Conservation (phyloP, 1,140 invertebrate species). For the Ladona fulva region DNA sequence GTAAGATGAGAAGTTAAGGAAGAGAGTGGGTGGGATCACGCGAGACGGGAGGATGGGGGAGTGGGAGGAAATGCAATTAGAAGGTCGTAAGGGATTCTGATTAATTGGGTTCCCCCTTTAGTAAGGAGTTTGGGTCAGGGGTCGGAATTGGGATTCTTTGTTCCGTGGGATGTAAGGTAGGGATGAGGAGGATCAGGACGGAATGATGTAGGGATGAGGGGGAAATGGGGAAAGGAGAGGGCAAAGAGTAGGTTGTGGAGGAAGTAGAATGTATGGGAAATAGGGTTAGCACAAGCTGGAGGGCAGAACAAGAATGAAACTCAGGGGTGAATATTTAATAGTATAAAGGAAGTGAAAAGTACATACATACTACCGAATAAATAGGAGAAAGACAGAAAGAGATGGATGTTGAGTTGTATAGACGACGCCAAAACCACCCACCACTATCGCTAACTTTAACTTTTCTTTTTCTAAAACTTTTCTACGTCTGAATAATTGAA, state of each 20-base stretch:
- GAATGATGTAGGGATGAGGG: neutral
- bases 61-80: neutral
- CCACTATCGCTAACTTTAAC: too few species aligned
- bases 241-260: neutral
- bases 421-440: too few species aligned
- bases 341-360: too few species aligned
- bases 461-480: too few species aligned
- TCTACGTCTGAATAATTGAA: too few species aligned
- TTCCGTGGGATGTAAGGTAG: neutral
- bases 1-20: neutral
- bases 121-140: neutral
- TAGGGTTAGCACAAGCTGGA: neutral
- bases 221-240: neutral
- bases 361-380: too few species aligned
- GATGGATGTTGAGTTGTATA: too few species aligned
- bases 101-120: constrained; percentile 1
- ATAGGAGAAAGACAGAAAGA: too few species aligned
- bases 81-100: constrained; percentile 8
- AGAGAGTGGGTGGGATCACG: neutral
- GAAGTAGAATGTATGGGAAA: neutral
- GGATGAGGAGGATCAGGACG: neutral
- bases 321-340: neutral
- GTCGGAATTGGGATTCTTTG: constrained; percentile 3
- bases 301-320: neutral
- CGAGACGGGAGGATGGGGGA: neutral